Evolutionary conservation across 1,140 invertebrate species (phyloP), one percentile per base, ranked within the genome.

Genomic region (Drosophila pallidifrons): DNA sequence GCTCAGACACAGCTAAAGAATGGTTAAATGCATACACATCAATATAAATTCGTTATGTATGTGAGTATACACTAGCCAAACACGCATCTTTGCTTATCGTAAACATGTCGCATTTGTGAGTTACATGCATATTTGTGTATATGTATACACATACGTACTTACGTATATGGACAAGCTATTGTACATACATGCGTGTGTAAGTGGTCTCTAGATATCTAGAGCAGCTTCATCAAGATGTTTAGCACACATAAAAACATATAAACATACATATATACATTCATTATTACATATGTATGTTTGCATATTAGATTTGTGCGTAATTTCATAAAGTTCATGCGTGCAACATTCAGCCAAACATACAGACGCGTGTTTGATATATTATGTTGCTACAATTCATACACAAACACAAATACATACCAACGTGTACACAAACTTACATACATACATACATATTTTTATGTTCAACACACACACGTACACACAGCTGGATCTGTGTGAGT

Each of bases 21-120:
- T 52, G 67, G 58, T 63, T 63, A 54, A 45, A 45, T 52, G 49
- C 59, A 51, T 28, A 28, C 15, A 38, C 13, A 15, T 35, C 5
- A 13, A 55, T 20, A 11, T 35, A n/a, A 28, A 57, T 46, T 28
- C 38, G 15, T 20, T 49, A 10, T 7, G 28, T 38, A 32, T 66
- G 54, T 58, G 8, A 57, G 67, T 52, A 61, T 68, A 51, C 57
- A 35, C 57, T 25, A n/a, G 7, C 28, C n/a, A 25, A 57, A 55
- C 64, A 67, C 52, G 66, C 66, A 59, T 68, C 47, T 64, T 41
- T 54, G 59, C 46, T 28, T 70, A 55, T 41, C 43, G 60, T 65
- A 72, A 72, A 72, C 60, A 72, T 57, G 69, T 49, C 58, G 68
- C 59, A 54, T 41, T 41, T 25, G 46, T 45, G 60, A 55, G 49